Conservation (phyloP, 2,113 vertebrate species). For the Campylorhamphus procurvoides region DNA sequence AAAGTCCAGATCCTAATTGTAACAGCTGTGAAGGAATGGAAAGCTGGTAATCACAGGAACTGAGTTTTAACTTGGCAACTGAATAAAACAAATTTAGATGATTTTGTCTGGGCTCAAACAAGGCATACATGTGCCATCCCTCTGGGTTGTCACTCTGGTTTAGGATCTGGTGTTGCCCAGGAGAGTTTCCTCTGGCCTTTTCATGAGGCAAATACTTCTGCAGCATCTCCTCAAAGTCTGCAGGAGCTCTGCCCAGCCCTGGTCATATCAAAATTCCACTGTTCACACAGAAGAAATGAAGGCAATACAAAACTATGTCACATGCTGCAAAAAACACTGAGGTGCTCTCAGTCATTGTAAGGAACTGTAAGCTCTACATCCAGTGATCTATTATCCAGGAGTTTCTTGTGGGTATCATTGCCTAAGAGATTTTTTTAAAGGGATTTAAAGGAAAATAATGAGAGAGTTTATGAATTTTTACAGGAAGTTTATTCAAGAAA, state of each 20-base stretch:
- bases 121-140: fast-evolving
- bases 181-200: background rate
- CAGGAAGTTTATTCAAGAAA: background rate
- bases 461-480: background rate
- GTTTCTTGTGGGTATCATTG: background rate
- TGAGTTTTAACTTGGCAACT: background rate
- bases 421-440: background rate
- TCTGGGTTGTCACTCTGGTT: background rate
- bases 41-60: background rate
- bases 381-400: background rate
- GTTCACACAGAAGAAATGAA: background rate
- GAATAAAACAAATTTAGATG: background rate
- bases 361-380: fast-evolving
- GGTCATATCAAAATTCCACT: fast-evolving
- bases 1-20: background rate
- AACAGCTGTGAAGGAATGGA: constrained; percentile 10
- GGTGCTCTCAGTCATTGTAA: background rate
- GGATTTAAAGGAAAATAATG: background rate
- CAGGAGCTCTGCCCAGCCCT: background rate
- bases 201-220: background rate
- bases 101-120: background rate
- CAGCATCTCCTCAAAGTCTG: background rate
- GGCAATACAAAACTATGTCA: background rate
- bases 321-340: fast-evolving
- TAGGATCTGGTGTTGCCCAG: background rate